Conservation (phyloP, 2,888 invertebrate species). For the Nephrotoma appendiculata region DNA sequence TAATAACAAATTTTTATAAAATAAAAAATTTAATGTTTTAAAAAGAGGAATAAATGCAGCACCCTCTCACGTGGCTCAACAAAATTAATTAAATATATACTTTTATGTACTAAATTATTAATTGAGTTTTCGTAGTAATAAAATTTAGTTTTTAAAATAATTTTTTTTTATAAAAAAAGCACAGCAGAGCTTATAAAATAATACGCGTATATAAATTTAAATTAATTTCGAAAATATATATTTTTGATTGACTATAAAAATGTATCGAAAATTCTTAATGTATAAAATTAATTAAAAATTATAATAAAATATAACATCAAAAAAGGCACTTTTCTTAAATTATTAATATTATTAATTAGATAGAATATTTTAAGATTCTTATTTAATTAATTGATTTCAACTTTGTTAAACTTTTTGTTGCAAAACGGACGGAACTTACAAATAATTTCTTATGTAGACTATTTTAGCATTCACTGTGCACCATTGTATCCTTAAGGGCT, state of each 20-base stretch:
- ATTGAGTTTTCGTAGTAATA: background rate
- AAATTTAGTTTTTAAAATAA: background rate
- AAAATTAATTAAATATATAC: background rate
- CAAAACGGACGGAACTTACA: background rate
- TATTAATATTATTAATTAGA: background rate
- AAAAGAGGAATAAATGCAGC: background rate
- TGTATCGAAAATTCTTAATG: background rate
- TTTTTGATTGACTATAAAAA: background rate
- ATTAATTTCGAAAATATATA: background rate
- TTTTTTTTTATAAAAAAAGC: background rate
- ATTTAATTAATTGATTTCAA: background rate
- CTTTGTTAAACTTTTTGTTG: background rate
- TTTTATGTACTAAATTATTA: background rate
- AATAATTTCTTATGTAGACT: background rate
- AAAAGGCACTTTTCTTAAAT: background rate
- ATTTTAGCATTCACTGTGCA: slow-evolving; percentile 29
- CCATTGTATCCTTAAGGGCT: slow-evolving; percentile 39
- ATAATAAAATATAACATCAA: background rate
- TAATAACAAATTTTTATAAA: background rate
- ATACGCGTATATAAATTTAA: background rate
- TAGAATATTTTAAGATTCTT: background rate
- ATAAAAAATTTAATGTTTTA: background rate
- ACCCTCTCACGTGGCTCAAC: background rate
- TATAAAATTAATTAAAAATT: background rate
- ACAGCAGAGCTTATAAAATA: background rate